phyloP scores from a whole-genome alignment of 1,140 invertebrate genomes.

The Gryon sp. region DNA sequence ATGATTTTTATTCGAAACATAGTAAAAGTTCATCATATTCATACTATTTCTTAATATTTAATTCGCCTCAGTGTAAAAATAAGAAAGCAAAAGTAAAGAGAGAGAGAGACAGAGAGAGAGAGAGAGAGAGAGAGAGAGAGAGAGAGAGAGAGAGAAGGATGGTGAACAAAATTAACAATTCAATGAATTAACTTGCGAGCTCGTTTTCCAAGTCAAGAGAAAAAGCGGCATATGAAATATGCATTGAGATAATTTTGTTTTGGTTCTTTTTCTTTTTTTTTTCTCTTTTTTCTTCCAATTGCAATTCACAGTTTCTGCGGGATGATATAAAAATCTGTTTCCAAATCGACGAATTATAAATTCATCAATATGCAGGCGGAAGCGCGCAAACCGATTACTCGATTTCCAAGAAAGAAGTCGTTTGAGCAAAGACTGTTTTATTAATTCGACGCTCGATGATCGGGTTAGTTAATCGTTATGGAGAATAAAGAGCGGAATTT shows the following conservation, averaged over 20 bases:
- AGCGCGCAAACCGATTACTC: slow-evolving; percentile 56
- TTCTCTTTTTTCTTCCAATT: slow-evolving; percentile 11
- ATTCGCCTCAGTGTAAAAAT: no score
- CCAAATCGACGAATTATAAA: slow-evolving; percentile 60
- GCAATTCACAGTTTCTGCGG: not conserved
- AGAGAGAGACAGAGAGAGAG: no score
- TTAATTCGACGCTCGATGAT: slow-evolving; percentile 62
- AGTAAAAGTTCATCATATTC: no score
- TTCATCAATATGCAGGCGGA: slow-evolving; percentile 65
- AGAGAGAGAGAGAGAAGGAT: no score
- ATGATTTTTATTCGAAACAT: no score
- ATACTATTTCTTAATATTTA: no score
- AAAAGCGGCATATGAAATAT: slow-evolving; percentile 41
- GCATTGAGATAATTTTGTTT: slow-evolving; percentile 22
- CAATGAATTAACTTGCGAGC: slow-evolving; percentile 29
- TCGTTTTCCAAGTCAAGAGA: slow-evolving; percentile 7
- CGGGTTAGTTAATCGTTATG: slow-evolving; percentile 59
- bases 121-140: no score
- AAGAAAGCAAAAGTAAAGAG: not conserved
- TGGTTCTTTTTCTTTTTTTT: slow-evolving; percentile 32
- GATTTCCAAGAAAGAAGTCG: slow-evolving; percentile 59
- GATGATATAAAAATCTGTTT: slow-evolving; percentile 46
- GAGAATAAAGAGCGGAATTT: slow-evolving; percentile 36
- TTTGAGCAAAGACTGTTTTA: slow-evolving; percentile 51
- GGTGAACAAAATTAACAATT: slow-evolving; percentile 47